Percentiles rank a stretch among this genome's conserved stretches.
Conservation (phyloP, 2,113 vertebrate species). For the Epinephelus moara region DNA sequence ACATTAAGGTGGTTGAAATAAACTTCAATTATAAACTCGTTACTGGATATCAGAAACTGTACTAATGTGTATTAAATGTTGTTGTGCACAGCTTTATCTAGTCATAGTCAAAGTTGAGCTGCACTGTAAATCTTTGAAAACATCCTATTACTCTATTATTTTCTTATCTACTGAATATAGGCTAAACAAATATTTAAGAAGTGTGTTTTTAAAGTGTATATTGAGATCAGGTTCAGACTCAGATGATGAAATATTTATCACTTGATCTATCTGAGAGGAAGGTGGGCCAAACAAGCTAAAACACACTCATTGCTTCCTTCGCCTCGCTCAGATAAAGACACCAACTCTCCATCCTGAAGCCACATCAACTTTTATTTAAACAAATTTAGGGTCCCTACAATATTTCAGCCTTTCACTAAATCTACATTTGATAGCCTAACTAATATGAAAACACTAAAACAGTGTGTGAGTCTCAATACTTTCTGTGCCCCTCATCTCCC, state of each 20-base stretch:
- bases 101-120: not conserved
- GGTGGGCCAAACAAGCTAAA: not conserved
- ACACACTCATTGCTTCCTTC: not conserved
- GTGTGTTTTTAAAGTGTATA: too few species aligned
- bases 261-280: not conserved
- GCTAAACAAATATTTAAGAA: too few species aligned
- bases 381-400: not conserved
- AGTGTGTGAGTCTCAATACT: not conserved
- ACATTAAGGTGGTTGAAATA: not conserved
- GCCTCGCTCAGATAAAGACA: too few species aligned
- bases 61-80: not conserved
- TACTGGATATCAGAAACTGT: not conserved
- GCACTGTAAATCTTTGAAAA: too few species aligned
- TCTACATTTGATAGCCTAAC: not conserved
- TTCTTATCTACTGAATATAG: too few species aligned
- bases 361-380: not conserved
- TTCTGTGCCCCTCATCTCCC: too few species aligned
- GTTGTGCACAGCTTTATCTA: not conserved
- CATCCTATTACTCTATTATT: too few species aligned
- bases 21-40: not conserved
- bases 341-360: not conserved
- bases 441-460: too few species aligned
- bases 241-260: slow-evolving; percentile 28
- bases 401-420: not conserved
- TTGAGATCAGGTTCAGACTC: not conserved